Conservation (phyloP, 2,113 vertebrate species). For the Varanus komodoensis region DNA sequence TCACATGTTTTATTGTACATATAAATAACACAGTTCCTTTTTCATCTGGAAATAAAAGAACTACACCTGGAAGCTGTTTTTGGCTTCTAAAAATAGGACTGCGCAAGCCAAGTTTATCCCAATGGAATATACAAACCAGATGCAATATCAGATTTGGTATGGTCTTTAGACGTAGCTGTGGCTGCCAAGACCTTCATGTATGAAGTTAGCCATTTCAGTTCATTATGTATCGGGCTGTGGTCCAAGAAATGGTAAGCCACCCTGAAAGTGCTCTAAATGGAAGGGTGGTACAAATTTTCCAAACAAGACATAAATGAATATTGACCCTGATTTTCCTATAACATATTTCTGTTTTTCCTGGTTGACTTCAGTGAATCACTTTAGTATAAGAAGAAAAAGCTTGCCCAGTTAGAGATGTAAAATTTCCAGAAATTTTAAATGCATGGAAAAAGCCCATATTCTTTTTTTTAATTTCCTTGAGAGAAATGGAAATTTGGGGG, state of each 20-base stretch:
- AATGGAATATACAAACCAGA: not conserved
- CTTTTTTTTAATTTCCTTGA: not conserved
- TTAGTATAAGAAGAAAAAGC: not conserved
- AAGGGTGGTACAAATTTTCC: not conserved
- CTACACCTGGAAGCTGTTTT: constrained; percentile 41
- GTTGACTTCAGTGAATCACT: constrained; percentile 15
- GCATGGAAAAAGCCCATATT: not conserved
- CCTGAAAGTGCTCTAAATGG: not conserved
- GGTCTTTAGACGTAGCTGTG: constrained; percentile 6
- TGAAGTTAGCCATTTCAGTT: constrained; percentile 3
- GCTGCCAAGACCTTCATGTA: constrained; percentile 35
- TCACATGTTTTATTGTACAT: not conserved
- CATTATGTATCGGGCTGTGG: not conserved
- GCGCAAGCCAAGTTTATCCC: not conserved
- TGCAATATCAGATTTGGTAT: constrained; percentile 9
- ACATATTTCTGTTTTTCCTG: constrained; percentile 4
- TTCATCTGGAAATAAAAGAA: constrained; percentile 33
- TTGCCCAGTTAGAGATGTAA: not conserved
- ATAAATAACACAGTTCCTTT: not conserved
- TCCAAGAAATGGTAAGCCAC: not conserved
- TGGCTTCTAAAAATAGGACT: constrained; percentile 10
- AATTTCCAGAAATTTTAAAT: not conserved
- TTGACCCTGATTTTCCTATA: not conserved
- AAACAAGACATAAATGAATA: not conserved
- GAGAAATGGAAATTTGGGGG: not conserved